phyloP scores from a whole-genome alignment of 2,888 invertebrate genomes.

The Lepidochrysops patricia region DNA sequence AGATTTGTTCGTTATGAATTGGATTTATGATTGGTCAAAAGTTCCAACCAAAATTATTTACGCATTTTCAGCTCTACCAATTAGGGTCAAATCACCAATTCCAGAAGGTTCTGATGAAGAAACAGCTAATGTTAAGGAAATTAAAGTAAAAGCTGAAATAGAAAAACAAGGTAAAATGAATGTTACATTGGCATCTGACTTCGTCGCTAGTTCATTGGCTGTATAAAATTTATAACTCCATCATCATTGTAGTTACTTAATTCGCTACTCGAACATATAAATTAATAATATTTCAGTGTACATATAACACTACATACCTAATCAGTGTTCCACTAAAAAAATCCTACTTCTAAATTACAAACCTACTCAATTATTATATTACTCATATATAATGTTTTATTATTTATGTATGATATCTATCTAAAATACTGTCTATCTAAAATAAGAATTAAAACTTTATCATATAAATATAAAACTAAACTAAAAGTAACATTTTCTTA shows the following conservation, averaged over 20 bases:
- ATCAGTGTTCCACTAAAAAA: not conserved
- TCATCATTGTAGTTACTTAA: not conserved
- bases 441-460: too few species aligned
- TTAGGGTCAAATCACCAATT: conserved; percentile 75
- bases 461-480: not conserved
- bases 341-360: not conserved
- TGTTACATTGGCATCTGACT: not conserved
- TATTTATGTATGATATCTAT: too few species aligned
- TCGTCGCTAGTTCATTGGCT: not conserved
- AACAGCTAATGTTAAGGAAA: conserved; percentile 45
- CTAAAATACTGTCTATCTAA: too few species aligned
- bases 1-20: not conserved
- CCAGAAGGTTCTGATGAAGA: conserved; percentile 73
- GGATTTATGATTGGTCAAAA: not conserved
- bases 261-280: not conserved
- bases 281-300: not conserved
- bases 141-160: conserved; percentile 58
- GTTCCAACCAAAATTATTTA: not conserved
- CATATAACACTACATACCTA: not conserved
- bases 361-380: too few species aligned
- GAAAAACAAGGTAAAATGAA: conserved; percentile 48
- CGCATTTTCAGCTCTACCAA: conserved; percentile 40
- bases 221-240: not conserved
- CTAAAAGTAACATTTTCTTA: too few species aligned
- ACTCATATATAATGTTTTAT: too few species aligned